Percentiles rank a stretch among this genome's conserved stretches.
Evolutionary conservation across 2,888 invertebrate species (phyloP).

Genomic region (Hydroisotoma schaefferi): DNA sequence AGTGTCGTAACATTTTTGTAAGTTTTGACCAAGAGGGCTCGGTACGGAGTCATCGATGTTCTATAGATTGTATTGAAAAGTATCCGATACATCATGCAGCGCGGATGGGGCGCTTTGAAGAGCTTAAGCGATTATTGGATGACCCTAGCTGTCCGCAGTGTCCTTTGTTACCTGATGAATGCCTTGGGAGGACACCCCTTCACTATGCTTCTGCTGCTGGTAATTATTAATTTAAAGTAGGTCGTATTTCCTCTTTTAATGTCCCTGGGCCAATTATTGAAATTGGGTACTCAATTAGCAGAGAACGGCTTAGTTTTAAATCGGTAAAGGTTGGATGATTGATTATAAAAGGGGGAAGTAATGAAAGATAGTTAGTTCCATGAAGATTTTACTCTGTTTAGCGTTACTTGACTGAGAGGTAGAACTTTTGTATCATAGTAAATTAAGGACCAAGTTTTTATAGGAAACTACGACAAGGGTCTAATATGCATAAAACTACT

Average conservation of each 20-base stretch:
- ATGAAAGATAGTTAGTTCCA: not conserved
- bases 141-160: conserved; percentile 8
- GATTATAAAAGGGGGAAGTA: not conserved
- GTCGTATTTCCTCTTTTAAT: not conserved
- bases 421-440: no score
- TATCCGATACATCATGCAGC: conserved; percentile 41
- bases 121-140: conserved; percentile 14
- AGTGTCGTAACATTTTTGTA: not conserved
- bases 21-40: not conserved
- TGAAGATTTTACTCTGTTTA: no score
- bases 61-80: conserved; percentile 20
- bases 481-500: conserved; percentile 26
- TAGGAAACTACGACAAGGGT: conserved; percentile 38
- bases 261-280: not conserved
- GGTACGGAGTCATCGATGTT: conserved; percentile 21
- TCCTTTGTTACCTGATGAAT: conserved; percentile 31
- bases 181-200: conserved; percentile 30
- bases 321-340: no score
- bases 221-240: conserved; percentile 1
- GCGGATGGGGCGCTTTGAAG: conserved; percentile 28
- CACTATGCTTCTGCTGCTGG: conserved; percentile 31
- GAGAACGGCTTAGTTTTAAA: not conserved
- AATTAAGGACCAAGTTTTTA: no score
- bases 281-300: not conserved
- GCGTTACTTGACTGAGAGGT: no score